Conservation (phyloP, 2,113 vertebrate genomes). For the Uria aalge region DNA sequence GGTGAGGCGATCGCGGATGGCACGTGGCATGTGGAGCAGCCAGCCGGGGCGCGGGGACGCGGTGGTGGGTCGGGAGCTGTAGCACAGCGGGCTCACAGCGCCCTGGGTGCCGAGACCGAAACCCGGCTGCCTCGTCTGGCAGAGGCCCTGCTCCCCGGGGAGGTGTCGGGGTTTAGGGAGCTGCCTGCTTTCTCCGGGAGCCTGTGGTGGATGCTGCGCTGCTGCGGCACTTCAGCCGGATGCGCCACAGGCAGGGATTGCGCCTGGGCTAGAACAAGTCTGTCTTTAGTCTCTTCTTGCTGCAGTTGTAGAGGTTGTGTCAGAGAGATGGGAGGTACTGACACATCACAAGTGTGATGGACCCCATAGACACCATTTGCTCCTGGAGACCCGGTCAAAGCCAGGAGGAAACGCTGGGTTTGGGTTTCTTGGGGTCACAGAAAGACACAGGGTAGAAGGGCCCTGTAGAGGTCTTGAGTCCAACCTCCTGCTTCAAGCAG, state of each 20-base stretch:
- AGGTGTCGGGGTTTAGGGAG: not conserved
- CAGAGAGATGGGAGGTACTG: not conserved
- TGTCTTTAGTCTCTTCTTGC: not conserved
- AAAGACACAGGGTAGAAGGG: not conserved
- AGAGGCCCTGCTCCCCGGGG: not conserved
- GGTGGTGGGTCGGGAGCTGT: not conserved
- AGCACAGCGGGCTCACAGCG: not conserved
- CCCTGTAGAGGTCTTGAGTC: not conserved
- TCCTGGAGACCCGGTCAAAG: not conserved
- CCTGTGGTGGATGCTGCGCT: rapidly evolving
- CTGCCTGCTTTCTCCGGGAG: not conserved
- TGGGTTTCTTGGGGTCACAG: not conserved
- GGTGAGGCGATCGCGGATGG: not conserved
- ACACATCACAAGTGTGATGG: not conserved
- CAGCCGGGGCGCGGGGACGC: rapidly evolving
- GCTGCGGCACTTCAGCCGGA: not conserved
- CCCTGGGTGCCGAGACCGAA: not conserved
- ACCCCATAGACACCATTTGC: not conserved
- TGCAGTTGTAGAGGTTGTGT: not conserved
- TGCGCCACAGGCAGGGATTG: not conserved
- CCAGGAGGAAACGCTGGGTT: not conserved
- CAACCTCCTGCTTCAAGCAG: not conserved
- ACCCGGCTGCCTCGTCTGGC: not conserved
- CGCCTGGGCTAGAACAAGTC: not conserved
- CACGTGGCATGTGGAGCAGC: not conserved